Evolutionary conservation across 2,797 vertebrate genomes (phyloP).

Genomic region (Pygocentrus nattereri): DNA sequence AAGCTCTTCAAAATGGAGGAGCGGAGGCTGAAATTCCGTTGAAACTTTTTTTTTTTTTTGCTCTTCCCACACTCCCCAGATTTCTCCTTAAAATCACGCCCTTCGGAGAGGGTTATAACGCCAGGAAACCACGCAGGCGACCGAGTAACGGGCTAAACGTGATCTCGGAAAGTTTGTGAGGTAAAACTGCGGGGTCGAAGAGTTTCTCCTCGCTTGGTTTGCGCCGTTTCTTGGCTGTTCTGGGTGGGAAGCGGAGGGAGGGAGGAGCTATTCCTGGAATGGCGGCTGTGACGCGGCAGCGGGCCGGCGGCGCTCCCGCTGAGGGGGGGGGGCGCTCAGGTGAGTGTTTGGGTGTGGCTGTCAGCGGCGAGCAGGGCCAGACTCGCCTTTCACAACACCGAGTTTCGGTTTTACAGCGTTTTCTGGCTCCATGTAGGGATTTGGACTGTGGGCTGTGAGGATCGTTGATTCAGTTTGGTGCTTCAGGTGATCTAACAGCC

Average conservation of each 20-base stretch:
- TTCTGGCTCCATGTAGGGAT: neutral
- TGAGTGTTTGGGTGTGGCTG: slow-evolving; percentile 51
- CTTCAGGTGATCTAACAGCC: too few relatives aligned
- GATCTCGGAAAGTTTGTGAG: neutral
- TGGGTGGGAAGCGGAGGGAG: neutral
- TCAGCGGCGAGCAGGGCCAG: neutral
- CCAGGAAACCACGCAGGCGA: neutral
- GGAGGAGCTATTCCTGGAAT: slow-evolving; percentile 52
- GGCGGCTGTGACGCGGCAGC: slow-evolving; percentile 47
- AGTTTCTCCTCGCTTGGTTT: neutral
- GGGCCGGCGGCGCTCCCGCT: neutral
- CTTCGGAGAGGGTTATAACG: neutral
- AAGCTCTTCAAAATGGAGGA: slow-evolving; percentile 84
- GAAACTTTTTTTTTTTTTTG: slow-evolving; percentile 75
- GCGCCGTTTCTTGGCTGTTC: slow-evolving; percentile 9
- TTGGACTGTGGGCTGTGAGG: too few relatives aligned
- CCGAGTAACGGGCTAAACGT: neutral
- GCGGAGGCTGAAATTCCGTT: slow-evolving; percentile 62
- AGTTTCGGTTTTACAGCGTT: neutral
- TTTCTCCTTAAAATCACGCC: neutral
- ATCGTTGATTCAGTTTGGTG: too few relatives aligned
- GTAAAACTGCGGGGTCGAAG: neutral
- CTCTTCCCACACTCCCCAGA: slow-evolving; percentile 19
- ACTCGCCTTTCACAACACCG: neutral
- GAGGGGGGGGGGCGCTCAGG: slow-evolving; percentile 28